A percentile compares a stretch with the other conserved stretches of the same genome.
phyloP scores from a whole-genome alignment of 2,888 invertebrate species.

The Tetranychus truncatus region DNA sequence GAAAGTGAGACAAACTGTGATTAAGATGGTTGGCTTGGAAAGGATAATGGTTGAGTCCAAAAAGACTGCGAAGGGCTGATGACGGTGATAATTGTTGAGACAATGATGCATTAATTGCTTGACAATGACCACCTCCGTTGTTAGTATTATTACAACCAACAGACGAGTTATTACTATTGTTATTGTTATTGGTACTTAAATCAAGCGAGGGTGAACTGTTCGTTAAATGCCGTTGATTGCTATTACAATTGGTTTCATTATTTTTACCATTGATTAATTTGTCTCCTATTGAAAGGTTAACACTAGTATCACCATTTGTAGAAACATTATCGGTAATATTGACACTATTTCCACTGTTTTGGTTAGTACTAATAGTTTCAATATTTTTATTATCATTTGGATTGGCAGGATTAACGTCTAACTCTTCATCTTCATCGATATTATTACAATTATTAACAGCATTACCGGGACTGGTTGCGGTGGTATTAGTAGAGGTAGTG shows the following conservation, averaged over 20 bases:
- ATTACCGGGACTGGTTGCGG: not conserved
- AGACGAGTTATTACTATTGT: not conserved
- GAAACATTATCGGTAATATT: not conserved
- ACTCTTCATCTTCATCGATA: not conserved
- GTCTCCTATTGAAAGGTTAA: not conserved
- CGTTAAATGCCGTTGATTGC: too few relatives aligned
- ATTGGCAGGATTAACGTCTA: not conserved
- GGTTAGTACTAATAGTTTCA: not conserved
- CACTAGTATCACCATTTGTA: not conserved
- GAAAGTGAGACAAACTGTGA: not conserved
- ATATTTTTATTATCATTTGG: constrained; percentile 3
- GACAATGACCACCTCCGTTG: too few relatives aligned
- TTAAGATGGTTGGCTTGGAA: not conserved
- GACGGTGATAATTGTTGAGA: not conserved
- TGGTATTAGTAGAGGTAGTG: not conserved
- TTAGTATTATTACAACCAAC: too few relatives aligned
- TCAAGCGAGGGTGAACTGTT: too few relatives aligned
- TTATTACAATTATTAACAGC: not conserved
- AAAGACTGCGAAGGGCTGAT: not conserved
- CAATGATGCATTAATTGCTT: not conserved
- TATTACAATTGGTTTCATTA: too few relatives aligned
- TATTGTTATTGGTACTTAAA: not conserved
- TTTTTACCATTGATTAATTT: not conserved
- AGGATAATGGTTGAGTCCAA: not conserved
- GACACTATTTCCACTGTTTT: not conserved